Base-by-base conservation (phyloP, 2,113 vertebrate species). In the Theropithecus gelada region DNA sequence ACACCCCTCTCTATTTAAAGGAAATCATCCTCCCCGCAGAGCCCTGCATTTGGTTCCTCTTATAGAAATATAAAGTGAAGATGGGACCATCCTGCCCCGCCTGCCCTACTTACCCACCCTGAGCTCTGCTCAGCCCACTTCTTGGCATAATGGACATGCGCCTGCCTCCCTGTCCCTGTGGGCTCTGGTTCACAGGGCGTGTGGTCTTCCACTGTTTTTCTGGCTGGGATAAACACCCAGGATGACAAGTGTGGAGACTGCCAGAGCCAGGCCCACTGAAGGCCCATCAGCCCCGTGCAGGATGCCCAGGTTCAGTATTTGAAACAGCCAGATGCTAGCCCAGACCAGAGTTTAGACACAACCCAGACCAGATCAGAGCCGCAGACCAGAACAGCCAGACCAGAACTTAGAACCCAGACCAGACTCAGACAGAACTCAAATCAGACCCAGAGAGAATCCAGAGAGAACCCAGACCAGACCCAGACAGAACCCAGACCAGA, bases 231-330 rank as follows among this genome's bases (percentile, higher is more conserved):
- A 0, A 68, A 70, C 3, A 0, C 10, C 50, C 43, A 14, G n/a
- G 50, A 16, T 0, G 25, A 2, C 5, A 25, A 32, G 55, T 1
- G 8, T 1, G 3, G 20, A 76, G 32, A 48, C 9, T 11, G 8
- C 48, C 43, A 0, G 59, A 40, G 40, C 14, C 40, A 70, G 40
- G 59, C 35, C 70, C 45, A 18, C 7, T 0, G 3, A 45, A 5
- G 3, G 17, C 14, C n/a, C 55, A 7, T 17, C 64, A 35, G 3
- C 50, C 2, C n/a, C 7, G 52, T 0, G 0, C n/a, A 10, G 16
- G 45, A 17, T 25, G 20, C 8, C 0, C 6, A 22, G 0, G 5
- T 2, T 17, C 76, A 25, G 18, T 11, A 45, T 59, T 61, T 14
- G 6, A 16, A 82, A 70, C 68, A 25, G 57, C 75, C 27, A 80